These are phyloP conservation scores for Sebastes trivittatus DNA, from an alignment of 2,797 vertebrate genomes.

Conservation along the genomic window DNA sequence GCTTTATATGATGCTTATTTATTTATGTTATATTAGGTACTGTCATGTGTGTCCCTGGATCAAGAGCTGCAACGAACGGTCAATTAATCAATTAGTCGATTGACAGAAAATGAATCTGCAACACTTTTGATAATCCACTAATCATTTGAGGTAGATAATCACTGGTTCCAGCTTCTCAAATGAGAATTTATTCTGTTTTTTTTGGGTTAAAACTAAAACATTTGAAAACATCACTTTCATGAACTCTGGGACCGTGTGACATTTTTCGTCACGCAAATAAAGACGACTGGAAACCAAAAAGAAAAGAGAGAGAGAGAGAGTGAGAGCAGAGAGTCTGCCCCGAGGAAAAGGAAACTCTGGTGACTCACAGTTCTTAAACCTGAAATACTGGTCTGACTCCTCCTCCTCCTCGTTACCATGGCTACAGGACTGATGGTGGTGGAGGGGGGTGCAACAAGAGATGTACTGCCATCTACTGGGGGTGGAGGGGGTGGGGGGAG, in stretches of 20 bases:
- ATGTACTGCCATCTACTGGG: not conserved
- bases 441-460: not conserved
- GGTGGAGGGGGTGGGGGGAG: too few species aligned
- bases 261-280: not conserved
- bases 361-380: conserved; percentile 32
- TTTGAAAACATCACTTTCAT: not conserved
- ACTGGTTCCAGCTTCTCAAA: not conserved
- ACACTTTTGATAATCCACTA: not conserved
- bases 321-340: not conserved
- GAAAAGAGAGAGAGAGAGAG: not conserved
- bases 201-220: not conserved
- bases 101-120: too few species aligned
- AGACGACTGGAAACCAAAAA: not conserved
- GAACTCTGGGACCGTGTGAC: not conserved
- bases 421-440: not conserved
- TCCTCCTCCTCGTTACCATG: not conserved
- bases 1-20: not conserved
- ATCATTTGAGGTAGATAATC: not conserved
- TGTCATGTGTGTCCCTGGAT: not conserved
- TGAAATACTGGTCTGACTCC: conserved; percentile 41
- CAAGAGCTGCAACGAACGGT: too few species aligned
- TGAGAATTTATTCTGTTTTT: too few species aligned
- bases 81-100: too few species aligned
- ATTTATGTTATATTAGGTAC: not conserved
- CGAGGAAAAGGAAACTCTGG: conserved; percentile 10